phyloP scores from a whole-genome alignment of 1,140 invertebrate genomes.

The Solen grandis region DNA sequence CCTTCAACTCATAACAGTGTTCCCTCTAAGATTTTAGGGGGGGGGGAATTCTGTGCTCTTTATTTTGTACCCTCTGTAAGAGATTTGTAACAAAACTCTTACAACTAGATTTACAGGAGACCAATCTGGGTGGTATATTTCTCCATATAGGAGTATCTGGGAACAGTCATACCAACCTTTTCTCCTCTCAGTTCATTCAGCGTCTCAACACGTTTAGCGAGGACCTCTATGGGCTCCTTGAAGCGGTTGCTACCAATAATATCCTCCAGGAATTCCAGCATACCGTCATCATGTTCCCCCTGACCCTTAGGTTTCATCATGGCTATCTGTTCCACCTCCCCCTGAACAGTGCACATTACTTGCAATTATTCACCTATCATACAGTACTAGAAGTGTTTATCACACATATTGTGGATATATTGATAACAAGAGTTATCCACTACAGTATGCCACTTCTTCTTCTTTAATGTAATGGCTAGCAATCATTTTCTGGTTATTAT shows the following conservation, averaged over 20 bases:
- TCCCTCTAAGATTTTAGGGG: no score
- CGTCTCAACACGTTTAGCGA: constrained; percentile 89
- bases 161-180: no score
- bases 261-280: constrained; percentile 99
- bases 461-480: no score
- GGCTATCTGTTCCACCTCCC: constrained; percentile 99
- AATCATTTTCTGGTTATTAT: no score
- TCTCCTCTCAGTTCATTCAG: constrained; percentile 90
- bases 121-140: no score
- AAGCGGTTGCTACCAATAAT: constrained; percentile 96
- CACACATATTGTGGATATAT: background rate
- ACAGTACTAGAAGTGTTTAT: background rate
- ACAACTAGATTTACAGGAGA: no score
- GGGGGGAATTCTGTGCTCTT: no score
- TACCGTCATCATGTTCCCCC: constrained; percentile 91
- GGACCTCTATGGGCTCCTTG: constrained; percentile 90
- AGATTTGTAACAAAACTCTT: no score
- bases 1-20: no score
- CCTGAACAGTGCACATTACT: constrained; percentile 83
- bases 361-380: background rate
- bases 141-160: no score
- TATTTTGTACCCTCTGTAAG: no score
- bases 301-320: constrained; percentile 98
- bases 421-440: background rate
- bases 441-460: no score